These are phyloP conservation scores for Cantharis lateralis DNA, from an alignment of 2,888 invertebrate species.

Conservation along the genomic window DNA sequence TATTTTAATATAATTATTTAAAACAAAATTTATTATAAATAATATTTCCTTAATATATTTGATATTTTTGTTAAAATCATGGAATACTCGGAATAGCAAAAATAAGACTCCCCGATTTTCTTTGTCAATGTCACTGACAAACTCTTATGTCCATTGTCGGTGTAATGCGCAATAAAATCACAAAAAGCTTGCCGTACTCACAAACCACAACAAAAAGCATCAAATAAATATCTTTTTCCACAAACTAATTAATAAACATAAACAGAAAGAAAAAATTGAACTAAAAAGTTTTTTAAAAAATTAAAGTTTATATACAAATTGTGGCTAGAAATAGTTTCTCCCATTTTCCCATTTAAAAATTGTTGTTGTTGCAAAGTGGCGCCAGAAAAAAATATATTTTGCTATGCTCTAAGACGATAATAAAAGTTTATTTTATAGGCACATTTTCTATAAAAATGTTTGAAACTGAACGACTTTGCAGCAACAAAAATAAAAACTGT, in stretches of 20 bases:
- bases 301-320: not conserved
- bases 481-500: not conserved
- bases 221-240: not conserved
- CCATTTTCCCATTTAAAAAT: not conserved
- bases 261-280: not conserved
- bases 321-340: not conserved
- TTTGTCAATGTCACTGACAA: not conserved
- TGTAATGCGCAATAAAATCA: not conserved
- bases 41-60: not conserved
- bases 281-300: not conserved
- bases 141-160: not conserved
- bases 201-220: not conserved
- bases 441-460: not conserved
- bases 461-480: not conserved
- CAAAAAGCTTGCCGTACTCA: not conserved
- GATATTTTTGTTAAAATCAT: not conserved
- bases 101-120: not conserved
- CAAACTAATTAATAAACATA: not conserved
- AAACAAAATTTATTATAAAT: not conserved
- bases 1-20: not conserved
- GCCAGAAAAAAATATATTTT: not conserved
- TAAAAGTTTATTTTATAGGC: not conserved
- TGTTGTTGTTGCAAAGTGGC: not conserved
- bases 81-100: not conserved
- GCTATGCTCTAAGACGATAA: not conserved